These are phyloP conservation scores for Macropus fuliginosus DNA, from an alignment of 2,797 vertebrate species.

Conservation along the genomic window DNA sequence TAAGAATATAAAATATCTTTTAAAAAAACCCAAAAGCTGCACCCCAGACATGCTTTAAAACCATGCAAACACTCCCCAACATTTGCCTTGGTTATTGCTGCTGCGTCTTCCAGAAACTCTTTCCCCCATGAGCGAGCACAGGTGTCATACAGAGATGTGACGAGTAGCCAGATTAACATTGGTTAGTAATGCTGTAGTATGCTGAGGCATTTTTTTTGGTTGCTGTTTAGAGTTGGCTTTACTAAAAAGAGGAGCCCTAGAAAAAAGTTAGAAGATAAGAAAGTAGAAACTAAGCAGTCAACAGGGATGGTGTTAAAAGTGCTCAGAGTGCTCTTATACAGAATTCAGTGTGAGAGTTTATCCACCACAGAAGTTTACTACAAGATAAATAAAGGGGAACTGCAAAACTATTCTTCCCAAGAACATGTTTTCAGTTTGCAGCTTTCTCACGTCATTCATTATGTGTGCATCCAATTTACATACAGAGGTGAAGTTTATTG, in stretches of 20 bases:
- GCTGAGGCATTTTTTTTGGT: conserved; percentile 70
- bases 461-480: conserved; percentile 59
- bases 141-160: conserved; percentile 83
- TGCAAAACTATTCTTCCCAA: conserved; percentile 69
- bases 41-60: conserved; percentile 88
- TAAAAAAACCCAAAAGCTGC: conserved; percentile 78
- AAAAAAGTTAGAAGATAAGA: conserved; percentile 84
- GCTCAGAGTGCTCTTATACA: conserved; percentile 77
- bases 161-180: conserved; percentile 87
- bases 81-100: conserved; percentile 87
- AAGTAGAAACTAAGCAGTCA: conserved; percentile 82
- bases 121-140: conserved; percentile 85
- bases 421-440: conserved; percentile 59
- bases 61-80: conserved; percentile 88
- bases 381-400: conserved; percentile 72
- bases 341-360: conserved; percentile 72
- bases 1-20: conserved; percentile 20
- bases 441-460: conserved; percentile 33
- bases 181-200: conserved; percentile 88
- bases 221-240: conserved; percentile 84
- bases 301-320: conserved; percentile 84
- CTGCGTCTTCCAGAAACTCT: conserved; percentile 84
- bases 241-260: conserved; percentile 86
- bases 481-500: conserved; percentile 66
- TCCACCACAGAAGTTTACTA: conserved; percentile 74